phyloP scores from a whole-genome alignment of 2,888 invertebrate species.

The Lithosia quadra region DNA sequence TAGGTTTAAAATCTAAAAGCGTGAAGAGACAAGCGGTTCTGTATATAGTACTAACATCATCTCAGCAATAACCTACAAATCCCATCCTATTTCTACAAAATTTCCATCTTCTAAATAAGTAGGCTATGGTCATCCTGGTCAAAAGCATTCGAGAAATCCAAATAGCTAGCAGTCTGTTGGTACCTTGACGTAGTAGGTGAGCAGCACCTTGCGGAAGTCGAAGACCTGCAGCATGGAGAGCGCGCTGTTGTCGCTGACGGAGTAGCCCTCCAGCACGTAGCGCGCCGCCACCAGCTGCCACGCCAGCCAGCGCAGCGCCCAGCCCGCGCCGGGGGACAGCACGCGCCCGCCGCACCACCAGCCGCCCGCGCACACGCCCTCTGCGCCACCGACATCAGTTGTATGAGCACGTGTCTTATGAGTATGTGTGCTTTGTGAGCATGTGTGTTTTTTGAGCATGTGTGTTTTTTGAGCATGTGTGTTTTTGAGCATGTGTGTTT shows the following conservation, averaged over 20 bases:
- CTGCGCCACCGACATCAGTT: conserved; percentile 28
- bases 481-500: too few relatives aligned
- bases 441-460: too few relatives aligned
- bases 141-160: neutral
- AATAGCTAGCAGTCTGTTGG: too few relatives aligned
- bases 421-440: too few relatives aligned
- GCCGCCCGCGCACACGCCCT: conserved; percentile 56
- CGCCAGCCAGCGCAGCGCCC: conserved; percentile 94
- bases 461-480: too few relatives aligned
- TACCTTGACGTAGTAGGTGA: conserved; percentile 91
- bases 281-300: conserved; percentile 98
- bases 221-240: conserved; percentile 99
- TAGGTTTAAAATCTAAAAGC: neutral
- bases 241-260: conserved; percentile 98
- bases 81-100: neutral
- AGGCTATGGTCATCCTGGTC: neutral
- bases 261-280: conserved; percentile 99
- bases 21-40: neutral
- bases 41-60: neutral
- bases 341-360: conserved; percentile 59
- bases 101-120: neutral
- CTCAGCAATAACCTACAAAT: neutral
- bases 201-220: conserved; percentile 98
- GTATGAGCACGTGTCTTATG: too few relatives aligned
- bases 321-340: conserved; percentile 92